Base-by-base conservation (phyloP, 2,113 vertebrate species). In the Aegithalos caudatus region DNA sequence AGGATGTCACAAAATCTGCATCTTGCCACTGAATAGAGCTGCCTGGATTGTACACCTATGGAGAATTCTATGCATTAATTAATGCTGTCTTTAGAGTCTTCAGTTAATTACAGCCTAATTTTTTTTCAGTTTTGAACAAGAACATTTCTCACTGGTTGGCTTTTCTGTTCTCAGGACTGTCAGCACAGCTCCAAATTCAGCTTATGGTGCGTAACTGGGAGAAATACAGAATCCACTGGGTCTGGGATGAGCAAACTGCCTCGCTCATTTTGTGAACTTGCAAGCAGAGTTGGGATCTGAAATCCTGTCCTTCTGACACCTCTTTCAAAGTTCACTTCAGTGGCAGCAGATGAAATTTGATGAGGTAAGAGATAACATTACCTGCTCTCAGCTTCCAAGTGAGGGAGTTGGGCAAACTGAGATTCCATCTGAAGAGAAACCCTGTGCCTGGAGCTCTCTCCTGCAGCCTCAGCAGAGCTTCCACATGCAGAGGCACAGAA, bases 91-190 rank as follows among this genome's bases (percentile, higher is more conserved):
- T 87, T 50, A 65, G 28, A 89, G 35, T 73, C 86, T 65, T 62
- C 72, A 45, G 45, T 70, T 97, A 95, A 95, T 95, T 85, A 76
- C 81, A 94, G 73, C 84, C 93, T 87, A 29, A 12, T 42, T 95
- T 95, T 94, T 85, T 92, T 72, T 33, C 27, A 77, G 40, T 86
- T 76, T 78, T 78, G 51, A 88, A 88, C 47, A 66, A 61, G 71
- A 35, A 22, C 40, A 10, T 86, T 93, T 85, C 54, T 78, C 65
- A 58, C 64, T 4, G 8, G 28, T 4, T 54, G 85, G 42, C 53
- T 85, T 76, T 66, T 48, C 78, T 28, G 17, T 42, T 92, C 77
- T 78, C 78, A 84, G 86, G 31, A 65, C 53, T 89, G 86, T 64
- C 12, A 38, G 77, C 53, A 73, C 62, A 83, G 61, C 48, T 89